A percentile compares a stretch with the other conserved stretches of the same genome.
These are phyloP conservation scores for Macropus fuliginosus DNA, from an alignment of 2,797 vertebrate genomes.

Conservation along the genomic window DNA sequence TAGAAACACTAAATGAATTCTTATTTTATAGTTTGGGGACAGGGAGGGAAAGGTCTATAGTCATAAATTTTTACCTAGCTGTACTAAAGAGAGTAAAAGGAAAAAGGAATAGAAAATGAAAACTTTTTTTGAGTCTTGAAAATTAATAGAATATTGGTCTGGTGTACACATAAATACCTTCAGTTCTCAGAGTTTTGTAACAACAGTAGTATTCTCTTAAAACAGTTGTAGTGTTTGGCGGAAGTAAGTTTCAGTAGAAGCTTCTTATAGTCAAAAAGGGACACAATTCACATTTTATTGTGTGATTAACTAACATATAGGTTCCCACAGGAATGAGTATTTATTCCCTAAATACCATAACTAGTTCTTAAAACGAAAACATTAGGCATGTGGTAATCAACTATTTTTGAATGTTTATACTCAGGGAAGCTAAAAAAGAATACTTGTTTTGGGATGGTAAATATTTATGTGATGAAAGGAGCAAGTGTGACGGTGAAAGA, in stretches of 20 bases:
- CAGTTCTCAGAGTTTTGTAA: background rate
- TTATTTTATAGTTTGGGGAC: constrained; percentile 29
- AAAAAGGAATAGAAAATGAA: constrained; percentile 25
- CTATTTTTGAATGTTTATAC: background rate
- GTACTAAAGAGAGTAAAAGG: constrained; percentile 32
- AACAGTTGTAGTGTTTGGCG: background rate
- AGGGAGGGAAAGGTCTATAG: background rate
- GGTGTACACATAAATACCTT: constrained; percentile 8
- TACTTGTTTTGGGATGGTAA: background rate
- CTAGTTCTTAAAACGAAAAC: background rate
- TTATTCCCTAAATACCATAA: background rate
- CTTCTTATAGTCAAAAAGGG: background rate
- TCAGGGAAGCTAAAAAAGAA: background rate
- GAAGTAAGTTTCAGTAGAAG: constrained; percentile 37
- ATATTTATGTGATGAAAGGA: background rate
- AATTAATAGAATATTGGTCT: background rate
- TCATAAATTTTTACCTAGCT: constrained; percentile 31
- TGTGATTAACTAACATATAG: background rate
- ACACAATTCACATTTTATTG: constrained; percentile 1
- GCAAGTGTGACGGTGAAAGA: background rate
- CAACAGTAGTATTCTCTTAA: constrained; percentile 17
- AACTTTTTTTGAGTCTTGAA: constrained; percentile 26
- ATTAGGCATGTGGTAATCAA: background rate
- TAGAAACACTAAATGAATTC: constrained; percentile 56
- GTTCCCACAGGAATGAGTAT: background rate